Base-by-base conservation (phyloP, 2,888 invertebrate genomes). In the Diarsia brunnea region DNA sequence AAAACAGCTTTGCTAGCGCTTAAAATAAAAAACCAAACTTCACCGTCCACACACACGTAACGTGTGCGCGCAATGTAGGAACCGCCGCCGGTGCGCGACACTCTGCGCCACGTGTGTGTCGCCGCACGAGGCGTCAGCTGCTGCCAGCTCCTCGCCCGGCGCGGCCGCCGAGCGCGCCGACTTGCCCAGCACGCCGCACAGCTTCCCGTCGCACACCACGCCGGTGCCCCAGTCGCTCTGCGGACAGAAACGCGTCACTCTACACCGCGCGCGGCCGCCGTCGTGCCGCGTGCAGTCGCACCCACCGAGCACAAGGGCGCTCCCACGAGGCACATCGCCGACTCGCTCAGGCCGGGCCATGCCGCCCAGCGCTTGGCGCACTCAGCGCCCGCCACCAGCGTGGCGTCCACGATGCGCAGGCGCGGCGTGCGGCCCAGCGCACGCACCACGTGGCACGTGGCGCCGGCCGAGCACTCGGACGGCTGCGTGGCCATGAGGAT, bases 31-130 rank as follows among this genome's bases (percentile, higher is more conserved):
- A 69, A 69, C 12, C 12, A 73, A 65, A 45, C 19, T 47, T 65
- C 78, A 95, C 95, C 92, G 87, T 68, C 86, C 89, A 81, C 92
- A 92, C n/a, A 91, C 90, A 71, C 91, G 90, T 61, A 90, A 83
- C 43, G 92, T 92, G 85, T 94, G 94, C 47, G 95, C 95, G 88
- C 95, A 95, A 81, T 92, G 94, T 82, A 95, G 89, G 87, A 95
- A 95, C 76, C 90, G 91, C 10, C 93, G 92, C 92, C 91, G 92
- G 84, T 90, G 93, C 79, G 93, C 88, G 70, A 94, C 84, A 85
- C 88, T 88, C 79, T 91, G 92, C 79, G 92, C 94, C 53, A 90
- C 92, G 88, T 93, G 93, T 80, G 88, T 85, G 79, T 83, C 85
- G 31, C 93, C 94, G 87, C 94, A 94, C n/a, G 79, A 21, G 21